Conservation (phyloP, 2,888 invertebrate species). For the Callimorpha dominula region DNA sequence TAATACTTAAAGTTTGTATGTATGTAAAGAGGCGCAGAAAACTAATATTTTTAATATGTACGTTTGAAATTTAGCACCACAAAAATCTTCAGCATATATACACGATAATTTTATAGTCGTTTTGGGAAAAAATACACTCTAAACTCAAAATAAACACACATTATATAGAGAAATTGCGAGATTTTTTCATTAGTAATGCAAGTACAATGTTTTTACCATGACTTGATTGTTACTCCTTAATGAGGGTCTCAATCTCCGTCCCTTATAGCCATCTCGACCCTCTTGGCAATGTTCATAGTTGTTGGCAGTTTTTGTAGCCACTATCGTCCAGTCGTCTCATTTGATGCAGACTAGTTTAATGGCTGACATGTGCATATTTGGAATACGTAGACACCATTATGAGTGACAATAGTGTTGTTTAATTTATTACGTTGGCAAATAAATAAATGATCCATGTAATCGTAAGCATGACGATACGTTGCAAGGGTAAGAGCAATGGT, state of each 20-base stretch:
- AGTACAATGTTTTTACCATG: background rate
- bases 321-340: constrained; percentile 28
- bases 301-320: constrained; percentile 28
- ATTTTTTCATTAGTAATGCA: background rate
- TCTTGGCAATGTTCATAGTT: constrained; percentile 39
- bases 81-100: too few relatives aligned
- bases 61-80: too few relatives aligned
- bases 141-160: too few relatives aligned
- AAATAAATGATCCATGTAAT: background rate
- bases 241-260: constrained; percentile 47
- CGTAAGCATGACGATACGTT: background rate
- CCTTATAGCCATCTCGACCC: constrained; percentile 10
- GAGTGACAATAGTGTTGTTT: too few relatives aligned
- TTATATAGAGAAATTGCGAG: background rate
- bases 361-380: background rate
- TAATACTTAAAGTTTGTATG: too few relatives aligned
- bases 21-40: too few relatives aligned
- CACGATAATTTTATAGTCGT: too few relatives aligned
- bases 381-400: background rate
- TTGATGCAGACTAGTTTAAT: background rate
- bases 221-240: constrained; percentile 35
- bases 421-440: background rate
- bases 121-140: too few relatives aligned
- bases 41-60: too few relatives aligned
- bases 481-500: too few relatives aligned